Base-by-base conservation (phyloP, 2,113 vertebrate species). In the Terrapene triunguis region DNA sequence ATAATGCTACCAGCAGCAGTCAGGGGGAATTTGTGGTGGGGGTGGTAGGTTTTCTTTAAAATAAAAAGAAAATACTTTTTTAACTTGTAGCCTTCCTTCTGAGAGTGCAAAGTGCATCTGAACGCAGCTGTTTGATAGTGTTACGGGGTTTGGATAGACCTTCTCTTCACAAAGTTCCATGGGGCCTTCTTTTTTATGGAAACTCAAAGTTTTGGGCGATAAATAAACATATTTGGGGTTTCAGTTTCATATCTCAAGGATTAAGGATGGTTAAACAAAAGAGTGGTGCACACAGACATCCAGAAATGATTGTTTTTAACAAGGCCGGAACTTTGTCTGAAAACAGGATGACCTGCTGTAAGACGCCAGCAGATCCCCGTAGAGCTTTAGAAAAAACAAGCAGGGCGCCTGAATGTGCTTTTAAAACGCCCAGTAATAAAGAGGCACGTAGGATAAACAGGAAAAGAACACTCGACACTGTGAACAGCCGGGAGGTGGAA, bases 301-400 rank as follows among this genome's bases (percentile, higher is more conserved):
- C 90, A 95, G 94, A 96, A 95, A 96, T 92, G n/a, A 93, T 95
- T 96, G 62, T 96, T 97, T 96, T 95, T 97, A 97, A 94, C 84
- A 96, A 96, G 97, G 96, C 94, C 97, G 97, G 96, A 96, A 97
- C 96, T 95, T 97, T 35, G 44, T 95, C 98, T 97, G 97, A 98
- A 99, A 98, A 98, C 97, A 98, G 98, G 98, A 99, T 98, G 97
- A 89, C 85, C 96, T 95, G 89, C 93, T 92, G 74, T 76, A 87
- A 95, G 93, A 88, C 85, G 89, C 95, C 90, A 92, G 53, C 92
- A 90, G 93, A 96, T 98, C 98, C 98, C 97, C 11, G 85, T 81
- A 98, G 98, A 98, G 96, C 82, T 94, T 91, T 97, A 96, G 92
- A 96, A 98, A 98, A 98, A 98, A 97, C 96, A 97, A 94, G 86